Conservation (phyloP, 2,888 invertebrate genomes). For the Acleris sparsana region DNA sequence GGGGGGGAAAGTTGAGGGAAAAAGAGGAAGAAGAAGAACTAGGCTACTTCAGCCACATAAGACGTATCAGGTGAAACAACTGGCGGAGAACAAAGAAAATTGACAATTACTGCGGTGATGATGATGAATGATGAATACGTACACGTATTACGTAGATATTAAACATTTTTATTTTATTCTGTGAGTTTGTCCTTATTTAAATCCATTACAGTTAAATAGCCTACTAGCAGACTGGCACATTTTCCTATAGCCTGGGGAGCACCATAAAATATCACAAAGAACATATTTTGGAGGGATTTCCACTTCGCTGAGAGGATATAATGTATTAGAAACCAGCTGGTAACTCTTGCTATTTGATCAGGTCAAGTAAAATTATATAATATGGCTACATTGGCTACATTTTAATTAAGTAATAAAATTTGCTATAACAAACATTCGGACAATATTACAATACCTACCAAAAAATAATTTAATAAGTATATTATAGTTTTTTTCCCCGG, state of each 20-base stretch:
- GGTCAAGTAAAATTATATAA: background rate
- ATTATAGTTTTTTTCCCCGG: background rate
- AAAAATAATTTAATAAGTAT: background rate
- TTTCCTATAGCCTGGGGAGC: background rate
- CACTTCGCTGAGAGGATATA: background rate
- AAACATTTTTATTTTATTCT: constrained; percentile 3
- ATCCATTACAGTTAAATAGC: constrained; percentile 12
- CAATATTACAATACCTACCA: background rate
- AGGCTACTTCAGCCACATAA: too few species aligned
- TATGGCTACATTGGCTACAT: background rate
- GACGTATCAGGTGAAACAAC: too few species aligned
- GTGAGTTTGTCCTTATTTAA: constrained; percentile 20
- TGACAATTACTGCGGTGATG: too few species aligned
- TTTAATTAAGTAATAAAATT: background rate
- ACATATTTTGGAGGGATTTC: background rate
- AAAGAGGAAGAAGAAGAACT: too few species aligned
- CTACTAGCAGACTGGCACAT: background rate
- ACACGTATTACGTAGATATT: too few species aligned
- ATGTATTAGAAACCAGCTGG: background rate
- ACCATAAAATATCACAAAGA: background rate
- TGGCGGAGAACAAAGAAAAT: too few species aligned
- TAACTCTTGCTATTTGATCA: background rate
- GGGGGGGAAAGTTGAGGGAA: too few species aligned
- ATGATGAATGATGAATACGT: too few species aligned
- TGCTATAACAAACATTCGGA: background rate